Base-by-base conservation (phyloP, 2,888 invertebrate genomes). In the Seladonia tumulorum region DNA sequence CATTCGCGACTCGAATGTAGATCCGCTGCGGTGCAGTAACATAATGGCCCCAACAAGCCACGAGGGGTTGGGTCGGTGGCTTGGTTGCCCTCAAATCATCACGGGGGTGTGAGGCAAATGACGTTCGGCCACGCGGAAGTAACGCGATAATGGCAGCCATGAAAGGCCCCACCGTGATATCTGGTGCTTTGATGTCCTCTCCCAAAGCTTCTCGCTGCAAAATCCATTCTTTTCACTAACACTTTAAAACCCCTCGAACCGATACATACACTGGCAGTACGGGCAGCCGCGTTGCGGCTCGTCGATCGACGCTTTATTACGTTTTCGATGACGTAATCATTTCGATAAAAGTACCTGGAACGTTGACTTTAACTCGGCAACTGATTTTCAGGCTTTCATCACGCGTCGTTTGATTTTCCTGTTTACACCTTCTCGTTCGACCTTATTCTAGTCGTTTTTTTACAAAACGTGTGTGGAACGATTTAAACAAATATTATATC, bases 1-100 rank as follows among this genome's bases (percentile, higher is more conserved):
- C 79, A 73, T 86, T 82, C 73, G 83, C 73, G 83, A 82, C 72
- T 60, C 86, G 83, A 85, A 82, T 81, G 85, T 78, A 81, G 76
- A 87, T 82, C 75, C 60, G 78, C 79, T 73, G 83, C 82, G 87
- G 42, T 86, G 85, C 83, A 85, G 90, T 83, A 88, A 88, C 86
- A 91, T 91, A 91, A 91, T 92, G 90, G 91, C 81, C 82, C 80
- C 87, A 88, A 92, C 90, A 88, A 88, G 82, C 88, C 79, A 80
- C 74, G 83, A 89, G 90, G 90, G 90, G 91, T 89, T 88, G 89
- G 86, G 88, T 86, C 85, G 89, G 88, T 90, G 80, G 91, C 90
- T 92, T 89, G 93, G 93, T 93, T 93, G 93, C 94, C 94, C 94
- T 94, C 94, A 94, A 94, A 94, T 94, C 94, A 94, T 94, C 93